Conservation (phyloP, 2,797 vertebrate genomes). For the Sebastes dallii region DNA sequence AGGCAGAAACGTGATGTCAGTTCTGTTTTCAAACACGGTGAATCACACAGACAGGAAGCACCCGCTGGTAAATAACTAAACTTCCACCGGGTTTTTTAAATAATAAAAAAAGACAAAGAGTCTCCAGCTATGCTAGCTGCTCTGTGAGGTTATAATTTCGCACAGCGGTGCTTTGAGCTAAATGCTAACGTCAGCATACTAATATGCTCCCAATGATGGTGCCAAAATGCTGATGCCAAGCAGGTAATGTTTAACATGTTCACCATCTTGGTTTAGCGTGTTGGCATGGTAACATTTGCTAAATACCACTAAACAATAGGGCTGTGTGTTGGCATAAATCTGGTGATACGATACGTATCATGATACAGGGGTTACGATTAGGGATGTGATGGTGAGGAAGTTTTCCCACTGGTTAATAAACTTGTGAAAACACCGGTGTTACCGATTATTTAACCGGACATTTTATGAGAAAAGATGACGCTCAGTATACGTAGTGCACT, state of each 20-base stretch:
- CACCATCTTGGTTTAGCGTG: background rate
- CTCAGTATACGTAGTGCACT: no score
- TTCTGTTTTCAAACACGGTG: background rate
- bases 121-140: background rate
- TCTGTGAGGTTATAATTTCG: background rate
- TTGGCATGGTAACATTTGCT: background rate
- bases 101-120: background rate
- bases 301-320: background rate
- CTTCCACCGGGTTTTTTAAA: background rate
- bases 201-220: background rate
- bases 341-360: no score
- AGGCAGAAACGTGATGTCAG: background rate
- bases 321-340: no score
- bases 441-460: no score
- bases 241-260: background rate
- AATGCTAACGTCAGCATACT: background rate
- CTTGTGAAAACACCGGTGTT: no score
- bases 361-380: no score
- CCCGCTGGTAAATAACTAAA: constrained; percentile 28
- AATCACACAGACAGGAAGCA: constrained; percentile 26
- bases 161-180: background rate
- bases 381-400: no score
- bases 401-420: no score
- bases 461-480: no score
- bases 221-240: background rate